phyloP scores from a whole-genome alignment of 2,113 vertebrate species.

The Tyto alba region DNA sequence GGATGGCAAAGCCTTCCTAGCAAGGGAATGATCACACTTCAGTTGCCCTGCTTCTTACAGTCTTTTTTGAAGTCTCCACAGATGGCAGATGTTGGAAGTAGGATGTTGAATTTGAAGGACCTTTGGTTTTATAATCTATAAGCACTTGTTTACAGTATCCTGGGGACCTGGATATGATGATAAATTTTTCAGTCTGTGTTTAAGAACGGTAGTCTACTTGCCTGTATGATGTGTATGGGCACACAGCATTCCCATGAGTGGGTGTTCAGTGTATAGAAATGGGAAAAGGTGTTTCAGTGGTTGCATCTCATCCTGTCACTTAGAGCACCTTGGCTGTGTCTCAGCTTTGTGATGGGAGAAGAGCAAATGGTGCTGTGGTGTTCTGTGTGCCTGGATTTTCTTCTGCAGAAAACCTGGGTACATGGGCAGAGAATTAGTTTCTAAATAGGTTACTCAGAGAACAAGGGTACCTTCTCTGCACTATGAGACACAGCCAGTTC shows the following conservation, averaged over 20 bases:
- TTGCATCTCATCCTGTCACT: neutral
- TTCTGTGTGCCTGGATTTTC: neutral
- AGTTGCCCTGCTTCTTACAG: neutral
- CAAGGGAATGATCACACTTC: neutral
- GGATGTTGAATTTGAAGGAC: neutral
- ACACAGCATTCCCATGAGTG: neutral
- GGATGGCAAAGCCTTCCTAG: neutral
- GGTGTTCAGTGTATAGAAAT: accelerated
- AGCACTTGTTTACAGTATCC: neutral
- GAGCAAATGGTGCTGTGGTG: neutral
- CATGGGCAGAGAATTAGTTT: neutral
- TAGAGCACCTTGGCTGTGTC: neutral
- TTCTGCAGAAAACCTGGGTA: neutral
- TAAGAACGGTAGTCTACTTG: neutral
- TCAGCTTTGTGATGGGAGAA: neutral
- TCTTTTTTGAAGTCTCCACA: neutral
- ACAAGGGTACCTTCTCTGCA: neutral
- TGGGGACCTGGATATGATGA: neutral
- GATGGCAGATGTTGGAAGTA: neutral
- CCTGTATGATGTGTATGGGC: neutral
- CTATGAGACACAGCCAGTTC: neutral
- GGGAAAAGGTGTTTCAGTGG: neutral
- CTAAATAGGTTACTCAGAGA: neutral
- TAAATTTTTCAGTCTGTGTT: neutral
- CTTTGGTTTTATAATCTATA: neutral